Evolutionary conservation across 2,113 vertebrate species (phyloP).

Genomic region (Siniperca knerii): DNA sequence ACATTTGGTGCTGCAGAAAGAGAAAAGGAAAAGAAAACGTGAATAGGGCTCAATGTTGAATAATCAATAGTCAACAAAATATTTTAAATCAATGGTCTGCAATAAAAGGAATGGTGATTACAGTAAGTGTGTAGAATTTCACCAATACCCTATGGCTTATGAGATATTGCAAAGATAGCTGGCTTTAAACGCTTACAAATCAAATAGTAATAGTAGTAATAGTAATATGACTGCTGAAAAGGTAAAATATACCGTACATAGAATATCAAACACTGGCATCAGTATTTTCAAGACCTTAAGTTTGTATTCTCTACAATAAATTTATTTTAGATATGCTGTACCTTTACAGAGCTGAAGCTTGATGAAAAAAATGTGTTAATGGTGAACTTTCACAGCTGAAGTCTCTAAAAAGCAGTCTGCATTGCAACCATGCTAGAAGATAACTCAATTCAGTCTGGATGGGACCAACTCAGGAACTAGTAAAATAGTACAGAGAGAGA

Average conservation of each 20-base stretch:
- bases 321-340: neutral
- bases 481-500: neutral
- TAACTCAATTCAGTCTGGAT: slow-evolving; percentile 20
- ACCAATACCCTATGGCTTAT: neutral
- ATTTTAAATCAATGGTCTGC: neutral
- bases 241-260: neutral
- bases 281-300: neutral
- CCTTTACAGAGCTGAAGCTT: slow-evolving; percentile 41
- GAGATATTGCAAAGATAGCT: neutral
- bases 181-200: neutral
- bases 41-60: neutral
- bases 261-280: neutral
- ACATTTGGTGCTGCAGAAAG: slow-evolving; percentile 67
- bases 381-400: slow-evolving; percentile 26
- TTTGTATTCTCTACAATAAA: neutral
- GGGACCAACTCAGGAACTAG: slow-evolving; percentile 19
- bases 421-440: slow-evolving; percentile 11
- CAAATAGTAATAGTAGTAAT: neutral
- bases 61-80: neutral
- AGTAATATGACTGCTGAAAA: neutral
- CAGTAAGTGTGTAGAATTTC: neutral
- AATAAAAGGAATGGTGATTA: neutral
- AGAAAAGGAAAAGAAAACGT: slow-evolving; percentile 34
- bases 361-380: slow-evolving; percentile 15
- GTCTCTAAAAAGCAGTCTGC: slow-evolving; percentile 40